These are phyloP conservation scores for Miniopterus natalensis DNA, from an alignment of 2,113 vertebrate species.

Conservation along the genomic window DNA sequence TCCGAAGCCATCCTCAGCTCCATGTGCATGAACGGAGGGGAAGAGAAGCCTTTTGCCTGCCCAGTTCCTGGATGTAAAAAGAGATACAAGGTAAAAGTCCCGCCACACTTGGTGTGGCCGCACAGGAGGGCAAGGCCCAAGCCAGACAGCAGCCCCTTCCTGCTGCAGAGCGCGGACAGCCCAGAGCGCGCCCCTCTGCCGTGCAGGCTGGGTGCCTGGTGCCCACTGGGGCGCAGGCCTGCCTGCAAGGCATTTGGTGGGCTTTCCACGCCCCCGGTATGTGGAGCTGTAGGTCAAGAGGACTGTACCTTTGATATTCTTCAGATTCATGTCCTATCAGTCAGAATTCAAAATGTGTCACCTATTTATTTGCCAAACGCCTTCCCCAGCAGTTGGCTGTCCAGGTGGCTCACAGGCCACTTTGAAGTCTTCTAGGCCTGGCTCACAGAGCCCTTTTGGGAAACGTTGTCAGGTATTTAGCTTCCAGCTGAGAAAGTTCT, in stretches of 20 bases:
- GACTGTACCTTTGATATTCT: not conserved
- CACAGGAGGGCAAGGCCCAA: fast-evolving
- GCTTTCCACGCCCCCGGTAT: not conserved
- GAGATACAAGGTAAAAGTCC: conserved; percentile 95
- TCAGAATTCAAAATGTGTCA: not conserved
- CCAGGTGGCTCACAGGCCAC: not conserved
- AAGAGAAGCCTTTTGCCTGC: conserved; percentile 99
- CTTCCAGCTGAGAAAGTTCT: not conserved
- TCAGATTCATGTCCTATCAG: not conserved
- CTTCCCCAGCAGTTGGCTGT: not conserved
- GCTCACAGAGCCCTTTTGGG: not conserved
- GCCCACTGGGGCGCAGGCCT: fast-evolving
- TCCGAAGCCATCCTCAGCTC: conserved; percentile 98
- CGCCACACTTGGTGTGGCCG: fast-evolving
- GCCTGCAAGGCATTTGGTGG: fast-evolving
- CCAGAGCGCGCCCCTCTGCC: not conserved
- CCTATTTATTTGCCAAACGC: not conserved
- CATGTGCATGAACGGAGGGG: conserved; percentile 99
- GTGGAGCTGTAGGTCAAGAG: not conserved
- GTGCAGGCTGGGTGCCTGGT: fast-evolving
- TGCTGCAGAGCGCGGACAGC: not conserved
- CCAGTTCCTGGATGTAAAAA: conserved; percentile 99
- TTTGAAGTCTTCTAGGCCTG: not conserved
- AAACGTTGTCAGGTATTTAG: not conserved
- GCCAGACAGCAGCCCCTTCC: fast-evolving